A percentile compares a stretch with the other conserved stretches of the same genome.
These are phyloP conservation scores for Dicycla oo DNA, from an alignment of 2,888 invertebrate species.

Conservation along the genomic window DNA sequence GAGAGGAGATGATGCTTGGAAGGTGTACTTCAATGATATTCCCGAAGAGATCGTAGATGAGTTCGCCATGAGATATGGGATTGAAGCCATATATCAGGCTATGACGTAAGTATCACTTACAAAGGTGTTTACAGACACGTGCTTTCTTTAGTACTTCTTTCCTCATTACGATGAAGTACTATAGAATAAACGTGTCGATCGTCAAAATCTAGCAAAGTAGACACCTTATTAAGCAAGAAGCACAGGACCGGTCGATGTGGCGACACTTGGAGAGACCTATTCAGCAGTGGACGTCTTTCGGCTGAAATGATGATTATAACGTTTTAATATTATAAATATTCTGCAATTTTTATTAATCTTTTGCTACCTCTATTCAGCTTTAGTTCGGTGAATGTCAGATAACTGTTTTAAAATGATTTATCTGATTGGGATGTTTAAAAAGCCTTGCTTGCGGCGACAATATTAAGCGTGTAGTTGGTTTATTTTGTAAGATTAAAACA, in stretches of 20 bases:
- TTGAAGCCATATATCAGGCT: slow-evolving; percentile 99
- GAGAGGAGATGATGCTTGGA: slow-evolving; percentile 99
- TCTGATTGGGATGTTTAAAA: not conserved
- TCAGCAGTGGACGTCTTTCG: too few relatives aligned
- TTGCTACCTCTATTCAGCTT: not conserved
- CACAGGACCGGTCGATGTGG: not conserved
- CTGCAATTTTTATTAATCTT: not conserved
- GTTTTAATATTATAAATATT: not conserved
- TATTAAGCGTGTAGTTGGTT: not conserved
- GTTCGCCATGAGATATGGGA: slow-evolving; percentile 99
- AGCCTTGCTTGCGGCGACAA: too few relatives aligned
- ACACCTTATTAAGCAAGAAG: not conserved
- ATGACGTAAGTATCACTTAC: slow-evolving; percentile 95
- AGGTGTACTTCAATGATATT: slow-evolving; percentile 99
- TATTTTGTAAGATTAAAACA: not conserved
- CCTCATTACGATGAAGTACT: not conserved
- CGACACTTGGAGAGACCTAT: too few relatives aligned
- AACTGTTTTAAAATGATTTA: not conserved
- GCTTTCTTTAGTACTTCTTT: not conserved
- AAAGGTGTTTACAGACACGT: not conserved
- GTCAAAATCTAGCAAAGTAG: too few relatives aligned
- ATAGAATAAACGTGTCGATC: too few relatives aligned
- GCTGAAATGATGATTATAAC: too few relatives aligned
- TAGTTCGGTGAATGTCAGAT: not conserved
- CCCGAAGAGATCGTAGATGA: slow-evolving; percentile 99